Percentiles rank a stretch among this genome's conserved stretches.
These are phyloP conservation scores for Lytechinus variegatus DNA, from an alignment of 35 echinoderm and acorn worm genomes.

Conservation along the genomic window DNA sequence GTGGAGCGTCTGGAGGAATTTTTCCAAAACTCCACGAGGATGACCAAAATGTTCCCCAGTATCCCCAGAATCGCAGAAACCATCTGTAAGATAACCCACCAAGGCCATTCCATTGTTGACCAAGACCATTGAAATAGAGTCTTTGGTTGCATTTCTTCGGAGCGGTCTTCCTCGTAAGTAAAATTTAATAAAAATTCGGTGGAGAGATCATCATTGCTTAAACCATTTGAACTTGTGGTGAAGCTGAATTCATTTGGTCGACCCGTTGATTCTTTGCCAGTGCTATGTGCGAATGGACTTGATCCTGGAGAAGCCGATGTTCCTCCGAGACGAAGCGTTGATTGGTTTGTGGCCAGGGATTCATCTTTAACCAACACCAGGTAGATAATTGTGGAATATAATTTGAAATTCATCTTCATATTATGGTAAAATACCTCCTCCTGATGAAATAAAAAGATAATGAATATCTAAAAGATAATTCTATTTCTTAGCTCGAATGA, in stretches of 20 bases:
- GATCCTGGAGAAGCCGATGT: background rate
- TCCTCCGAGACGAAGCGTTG: background rate
- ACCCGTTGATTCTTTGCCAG: background rate
- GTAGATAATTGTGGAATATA: background rate
- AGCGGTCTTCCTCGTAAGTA: background rate
- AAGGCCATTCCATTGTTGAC: background rate
- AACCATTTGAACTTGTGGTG: background rate
- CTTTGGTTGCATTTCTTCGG: background rate
- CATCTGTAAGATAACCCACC: background rate
- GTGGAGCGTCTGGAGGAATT: background rate
- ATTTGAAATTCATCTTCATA: background rate
- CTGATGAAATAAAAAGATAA: background rate
- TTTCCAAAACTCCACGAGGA: background rate
- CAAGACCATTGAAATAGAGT: background rate
- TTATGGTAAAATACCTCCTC: background rate
- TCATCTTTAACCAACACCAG: background rate
- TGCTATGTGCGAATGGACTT: background rate
- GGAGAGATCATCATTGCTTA: background rate
- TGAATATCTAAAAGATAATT: background rate
- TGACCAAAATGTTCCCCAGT: background rate
- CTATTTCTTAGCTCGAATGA: background rate
- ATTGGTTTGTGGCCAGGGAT: background rate
- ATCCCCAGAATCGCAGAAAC: background rate
- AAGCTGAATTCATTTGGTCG: background rate
- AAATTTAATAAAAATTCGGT: background rate